Conservation (phyloP, 2,113 vertebrate species). For the Erythrolamprus reginae region DNA sequence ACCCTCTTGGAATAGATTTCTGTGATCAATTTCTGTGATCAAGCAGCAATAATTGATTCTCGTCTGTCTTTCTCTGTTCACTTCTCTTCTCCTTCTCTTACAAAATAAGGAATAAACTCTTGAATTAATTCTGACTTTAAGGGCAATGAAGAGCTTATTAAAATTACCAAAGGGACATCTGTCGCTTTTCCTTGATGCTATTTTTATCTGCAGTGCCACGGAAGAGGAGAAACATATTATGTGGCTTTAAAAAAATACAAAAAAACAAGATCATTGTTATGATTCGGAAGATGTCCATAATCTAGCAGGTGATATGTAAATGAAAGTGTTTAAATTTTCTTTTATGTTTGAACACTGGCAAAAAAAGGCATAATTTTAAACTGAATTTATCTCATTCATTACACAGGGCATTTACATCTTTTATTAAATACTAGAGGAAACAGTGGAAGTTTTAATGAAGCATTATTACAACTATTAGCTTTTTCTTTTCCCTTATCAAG, state of each 20-base stretch:
- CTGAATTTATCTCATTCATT: constrained; percentile 60
- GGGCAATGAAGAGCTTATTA: constrained; percentile 13
- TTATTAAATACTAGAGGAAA: constrained; percentile 57
- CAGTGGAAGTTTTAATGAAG: constrained; percentile 54
- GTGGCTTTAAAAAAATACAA: constrained; percentile 2
- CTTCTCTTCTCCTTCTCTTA: constrained; percentile 14
- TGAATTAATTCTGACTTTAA: constrained; percentile 3
- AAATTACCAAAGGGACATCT: constrained; percentile 39
- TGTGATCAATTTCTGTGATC: neutral
- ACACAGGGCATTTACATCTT: constrained; percentile 51
- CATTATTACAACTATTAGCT: constrained; percentile 37
- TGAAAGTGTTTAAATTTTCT: constrained; percentile 37
- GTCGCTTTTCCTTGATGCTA: constrained; percentile 20
- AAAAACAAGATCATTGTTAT: constrained; percentile 34
- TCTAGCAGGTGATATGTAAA: constrained; percentile 48
- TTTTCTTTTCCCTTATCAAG: neutral
- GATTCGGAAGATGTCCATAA: constrained; percentile 45
- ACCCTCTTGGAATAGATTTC: neutral
- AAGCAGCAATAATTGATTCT: neutral
- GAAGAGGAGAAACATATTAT: constrained; percentile 14
- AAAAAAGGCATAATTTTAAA: constrained; percentile 54
- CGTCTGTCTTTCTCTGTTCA: neutral
- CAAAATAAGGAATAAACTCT: constrained; percentile 32
- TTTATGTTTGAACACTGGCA: constrained; percentile 35
- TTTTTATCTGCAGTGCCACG: constrained; percentile 39